Conservation (phyloP, 2,888 invertebrate genomes). For the Operophtera brumata region DNA sequence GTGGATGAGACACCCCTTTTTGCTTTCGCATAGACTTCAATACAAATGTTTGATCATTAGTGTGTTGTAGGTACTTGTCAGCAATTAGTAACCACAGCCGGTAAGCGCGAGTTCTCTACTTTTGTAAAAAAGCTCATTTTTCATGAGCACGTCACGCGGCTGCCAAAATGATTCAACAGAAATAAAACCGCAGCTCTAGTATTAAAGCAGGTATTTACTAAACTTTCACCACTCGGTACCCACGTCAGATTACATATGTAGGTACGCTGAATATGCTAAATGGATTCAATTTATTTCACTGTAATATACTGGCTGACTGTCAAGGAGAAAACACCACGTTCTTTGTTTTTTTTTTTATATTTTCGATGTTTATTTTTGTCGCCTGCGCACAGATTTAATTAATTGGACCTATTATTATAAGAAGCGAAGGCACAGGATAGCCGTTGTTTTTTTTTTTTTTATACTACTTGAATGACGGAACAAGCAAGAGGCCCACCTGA, state of each 20-base stretch:
- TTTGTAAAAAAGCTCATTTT: conserved; percentile 12
- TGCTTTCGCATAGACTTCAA: no score
- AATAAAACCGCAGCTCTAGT: conserved; percentile 26
- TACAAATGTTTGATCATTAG: not conserved
- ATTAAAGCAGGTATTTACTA: conserved; percentile 23
- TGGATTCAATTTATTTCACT: conserved; percentile 20
- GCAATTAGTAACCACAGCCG: not conserved
- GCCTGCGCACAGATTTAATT: not conserved
- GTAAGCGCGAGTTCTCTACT: not conserved
- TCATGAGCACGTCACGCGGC: not conserved
- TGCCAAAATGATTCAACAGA: conserved; percentile 20
- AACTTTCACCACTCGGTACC: conserved; percentile 13
- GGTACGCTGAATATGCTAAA: conserved; percentile 15
- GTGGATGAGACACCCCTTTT: no score
- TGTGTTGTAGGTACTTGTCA: not conserved
- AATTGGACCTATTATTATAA: no score
- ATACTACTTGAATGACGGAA: no score
- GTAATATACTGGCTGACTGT: conserved; percentile 8
- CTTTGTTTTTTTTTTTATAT: not conserved
- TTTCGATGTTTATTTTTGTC: not conserved
- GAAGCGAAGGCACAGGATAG: no score
- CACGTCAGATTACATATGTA: conserved; percentile 9
- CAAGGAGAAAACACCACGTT: conserved; percentile 2
- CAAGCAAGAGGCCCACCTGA: no score
- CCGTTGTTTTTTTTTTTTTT: no score